phyloP scores from a whole-genome alignment of 2,888 invertebrate genomes.

The Acanthoscelides obtectus region DNA sequence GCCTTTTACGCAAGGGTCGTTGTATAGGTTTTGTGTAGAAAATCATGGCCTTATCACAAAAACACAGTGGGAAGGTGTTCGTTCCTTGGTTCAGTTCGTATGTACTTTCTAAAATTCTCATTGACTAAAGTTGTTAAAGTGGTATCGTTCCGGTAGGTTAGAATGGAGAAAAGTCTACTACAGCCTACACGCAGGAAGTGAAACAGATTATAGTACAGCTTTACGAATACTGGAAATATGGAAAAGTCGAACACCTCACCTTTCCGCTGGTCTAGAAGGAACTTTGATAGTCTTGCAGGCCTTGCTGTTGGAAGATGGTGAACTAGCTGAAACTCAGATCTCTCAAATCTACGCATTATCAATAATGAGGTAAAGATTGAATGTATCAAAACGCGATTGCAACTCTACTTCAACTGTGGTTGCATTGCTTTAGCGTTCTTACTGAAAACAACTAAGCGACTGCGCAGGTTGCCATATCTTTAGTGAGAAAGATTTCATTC shows the following conservation, averaged over 20 bases:
- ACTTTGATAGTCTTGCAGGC: conserved; percentile 56
- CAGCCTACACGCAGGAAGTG: conserved; percentile 45
- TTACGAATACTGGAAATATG: conserved; percentile 52
- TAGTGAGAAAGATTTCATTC: too few species aligned
- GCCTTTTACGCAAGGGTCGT: too few species aligned
- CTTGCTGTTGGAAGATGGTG: conserved; percentile 41
- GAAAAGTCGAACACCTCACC: conserved; percentile 54
- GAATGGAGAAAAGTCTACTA: conserved; percentile 55
- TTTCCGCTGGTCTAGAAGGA: conserved; percentile 60
- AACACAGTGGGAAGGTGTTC: conserved; percentile 37
- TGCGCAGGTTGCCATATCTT: too few species aligned
- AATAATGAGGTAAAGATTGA: conserved; percentile 61
- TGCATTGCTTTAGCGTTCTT: too few species aligned
- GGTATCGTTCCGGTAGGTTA: conserved; percentile 29
- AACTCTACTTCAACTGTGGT: too few species aligned
- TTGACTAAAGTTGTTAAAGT: not conserved
- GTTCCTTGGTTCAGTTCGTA: conserved; percentile 46
- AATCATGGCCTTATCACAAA: conserved; percentile 40
- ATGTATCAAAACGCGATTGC: too few species aligned
- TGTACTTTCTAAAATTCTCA: conserved; percentile 11
- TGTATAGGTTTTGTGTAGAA: too few species aligned
- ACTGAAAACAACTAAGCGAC: too few species aligned
- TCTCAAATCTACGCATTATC: conserved; percentile 59
- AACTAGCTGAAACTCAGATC: conserved; percentile 49
- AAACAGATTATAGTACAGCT: conserved; percentile 44